Conservation (phyloP, 2,113 vertebrate genomes). For the Uria aalge region DNA sequence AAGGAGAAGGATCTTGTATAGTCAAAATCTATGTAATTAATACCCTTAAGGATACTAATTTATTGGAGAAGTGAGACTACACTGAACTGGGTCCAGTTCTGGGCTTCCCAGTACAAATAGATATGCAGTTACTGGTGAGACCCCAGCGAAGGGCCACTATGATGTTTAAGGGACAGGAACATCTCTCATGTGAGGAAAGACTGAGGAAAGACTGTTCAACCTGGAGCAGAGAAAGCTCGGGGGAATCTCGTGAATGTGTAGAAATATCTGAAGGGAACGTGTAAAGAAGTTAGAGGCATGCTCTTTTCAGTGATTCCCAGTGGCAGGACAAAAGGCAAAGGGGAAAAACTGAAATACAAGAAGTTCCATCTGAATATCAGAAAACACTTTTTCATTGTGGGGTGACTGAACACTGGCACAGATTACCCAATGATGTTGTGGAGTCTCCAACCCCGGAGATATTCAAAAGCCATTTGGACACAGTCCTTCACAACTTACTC, state of each 20-base stretch:
- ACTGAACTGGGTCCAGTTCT: neutral
- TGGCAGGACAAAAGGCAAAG: neutral
- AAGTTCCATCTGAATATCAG: neutral
- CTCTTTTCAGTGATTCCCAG: neutral
- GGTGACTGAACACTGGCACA: neutral
- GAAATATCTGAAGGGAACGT: neutral
- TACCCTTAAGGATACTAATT: neutral
- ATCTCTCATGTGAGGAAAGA: neutral
- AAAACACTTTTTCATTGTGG: neutral
- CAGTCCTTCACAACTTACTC: neutral
- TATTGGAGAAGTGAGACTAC: neutral
- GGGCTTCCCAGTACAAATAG: neutral
- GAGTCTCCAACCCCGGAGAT: neutral
- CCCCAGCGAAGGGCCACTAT: rapidly evolving
- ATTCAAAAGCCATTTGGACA: neutral
- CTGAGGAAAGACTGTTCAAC: neutral
- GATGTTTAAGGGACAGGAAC: neutral
- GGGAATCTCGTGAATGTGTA: neutral
- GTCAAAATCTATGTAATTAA: neutral
- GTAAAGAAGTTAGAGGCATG: neutral
- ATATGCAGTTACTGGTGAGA: neutral
- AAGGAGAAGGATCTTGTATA: neutral
- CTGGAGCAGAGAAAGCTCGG: neutral
- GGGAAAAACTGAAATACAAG: neutral
- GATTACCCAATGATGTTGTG: neutral